Evolutionary conservation across 2,113 vertebrate genomes (phyloP).

Genomic region (Oryzias curvinotus): DNA sequence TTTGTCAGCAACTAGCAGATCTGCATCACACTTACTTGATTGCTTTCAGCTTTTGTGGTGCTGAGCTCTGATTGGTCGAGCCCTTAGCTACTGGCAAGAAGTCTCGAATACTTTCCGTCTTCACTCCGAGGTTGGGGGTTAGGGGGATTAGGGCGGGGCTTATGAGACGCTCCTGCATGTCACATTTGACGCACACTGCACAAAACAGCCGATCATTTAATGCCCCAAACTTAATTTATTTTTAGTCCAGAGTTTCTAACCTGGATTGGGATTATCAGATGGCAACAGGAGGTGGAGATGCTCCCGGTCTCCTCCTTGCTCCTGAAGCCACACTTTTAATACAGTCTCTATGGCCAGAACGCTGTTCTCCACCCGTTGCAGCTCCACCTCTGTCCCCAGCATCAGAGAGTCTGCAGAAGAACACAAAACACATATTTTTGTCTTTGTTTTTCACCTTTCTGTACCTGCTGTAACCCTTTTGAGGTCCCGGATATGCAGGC

Average conservation of each 20-base stretch:
- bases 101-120: constrained; percentile 74
- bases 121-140: constrained; percentile 61
- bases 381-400: constrained; percentile 83
- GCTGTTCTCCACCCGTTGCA: constrained; percentile 83
- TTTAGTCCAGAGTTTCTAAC: constrained; percentile 4
- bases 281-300: constrained; percentile 90
- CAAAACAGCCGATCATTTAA: background rate
- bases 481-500: too few relatives aligned
- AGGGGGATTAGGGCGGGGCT: constrained; percentile 84
- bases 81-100: constrained; percentile 71
- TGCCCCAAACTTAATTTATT: background rate
- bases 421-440: background rate
- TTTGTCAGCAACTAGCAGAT: background rate
- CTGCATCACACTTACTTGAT: constrained; percentile 78
- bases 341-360: constrained; percentile 84
- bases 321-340: constrained; percentile 91
- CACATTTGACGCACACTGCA: constrained; percentile 90
- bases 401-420: constrained; percentile 73
- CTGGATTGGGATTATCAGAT: constrained; percentile 43
- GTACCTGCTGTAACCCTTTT: too few relatives aligned
- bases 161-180: constrained; percentile 89
- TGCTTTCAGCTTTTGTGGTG: constrained; percentile 73
- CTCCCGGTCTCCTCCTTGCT: constrained; percentile 82
- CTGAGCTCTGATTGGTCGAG: constrained; percentile 66
- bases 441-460: too few relatives aligned